Conservation (phyloP, 2,113 vertebrate species). For the Syngnathoides biaculeatus region DNA sequence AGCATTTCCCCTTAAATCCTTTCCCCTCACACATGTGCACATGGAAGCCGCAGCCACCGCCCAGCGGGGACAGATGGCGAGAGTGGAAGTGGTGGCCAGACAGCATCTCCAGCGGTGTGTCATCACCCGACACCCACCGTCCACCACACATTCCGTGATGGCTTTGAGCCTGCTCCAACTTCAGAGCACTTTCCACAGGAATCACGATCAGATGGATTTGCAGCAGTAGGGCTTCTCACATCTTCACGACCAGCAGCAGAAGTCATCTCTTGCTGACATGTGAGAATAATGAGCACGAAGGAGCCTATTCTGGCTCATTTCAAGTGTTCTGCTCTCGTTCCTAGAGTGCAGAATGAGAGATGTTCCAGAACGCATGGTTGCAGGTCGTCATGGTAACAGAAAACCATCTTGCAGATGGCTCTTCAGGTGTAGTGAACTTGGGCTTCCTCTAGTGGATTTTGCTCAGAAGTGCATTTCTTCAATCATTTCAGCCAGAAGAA, state of each 20-base stretch:
- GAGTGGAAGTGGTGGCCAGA: slow-evolving; percentile 59
- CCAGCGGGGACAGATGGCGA: slow-evolving; percentile 64
- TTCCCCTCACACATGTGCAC: slow-evolving; percentile 35
- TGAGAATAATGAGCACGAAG: slow-evolving; percentile 50
- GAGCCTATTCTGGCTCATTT: slow-evolving; percentile 45
- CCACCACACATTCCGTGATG: slow-evolving; percentile 43
- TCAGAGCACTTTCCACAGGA: slow-evolving; percentile 43
- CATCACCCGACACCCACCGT: slow-evolving; percentile 50
- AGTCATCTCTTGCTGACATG: slow-evolving; percentile 60
- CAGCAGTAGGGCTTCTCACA: slow-evolving; percentile 38
- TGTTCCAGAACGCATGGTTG: slow-evolving; percentile 22
- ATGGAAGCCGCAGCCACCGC: slow-evolving; percentile 48
- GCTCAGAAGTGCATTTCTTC: slow-evolving; percentile 31
- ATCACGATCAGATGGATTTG: slow-evolving; percentile 34
- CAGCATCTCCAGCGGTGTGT: slow-evolving; percentile 57
- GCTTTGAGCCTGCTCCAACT: slow-evolving; percentile 43
- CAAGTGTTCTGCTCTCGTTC: slow-evolving; percentile 20
- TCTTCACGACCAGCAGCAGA: slow-evolving; percentile 37
- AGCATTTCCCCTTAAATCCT: slow-evolving; percentile 56
- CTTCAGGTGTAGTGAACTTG: slow-evolving; percentile 39
- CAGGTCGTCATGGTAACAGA: slow-evolving; percentile 24
- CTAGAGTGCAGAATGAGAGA: slow-evolving; percentile 19
- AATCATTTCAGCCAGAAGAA: not conserved
- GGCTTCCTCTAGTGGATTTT: slow-evolving; percentile 47
- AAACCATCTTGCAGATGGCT: slow-evolving; percentile 32